Percentiles rank a stretch among this genome's conserved stretches.
These are phyloP conservation scores for Isoperla grammatica DNA, from an alignment of 2,888 invertebrate species.

Conservation along the genomic window DNA sequence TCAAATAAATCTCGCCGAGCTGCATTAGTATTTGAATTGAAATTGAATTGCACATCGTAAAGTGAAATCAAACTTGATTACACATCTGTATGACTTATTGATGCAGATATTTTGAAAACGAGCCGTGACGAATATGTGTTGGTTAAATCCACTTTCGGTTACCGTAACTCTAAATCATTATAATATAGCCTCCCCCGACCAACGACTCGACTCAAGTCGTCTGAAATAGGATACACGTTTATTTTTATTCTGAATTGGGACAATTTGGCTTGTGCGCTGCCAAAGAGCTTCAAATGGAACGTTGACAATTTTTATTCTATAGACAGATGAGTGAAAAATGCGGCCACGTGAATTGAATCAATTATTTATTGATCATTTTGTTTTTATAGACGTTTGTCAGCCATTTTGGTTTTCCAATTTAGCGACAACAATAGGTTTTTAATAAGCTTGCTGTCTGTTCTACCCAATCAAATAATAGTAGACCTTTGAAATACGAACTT, in stretches of 20 bases:
- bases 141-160: too few species aligned
- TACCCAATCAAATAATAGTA: constrained; percentile 9
- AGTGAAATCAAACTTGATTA: too few species aligned
- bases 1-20: too few species aligned
- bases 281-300: background rate
- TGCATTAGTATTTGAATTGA: too few species aligned
- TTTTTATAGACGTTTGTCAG: constrained; percentile 13
- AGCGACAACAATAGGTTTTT: constrained; percentile 15
- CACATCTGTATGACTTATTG: too few species aligned
- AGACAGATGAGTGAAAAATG: constrained; percentile 17
- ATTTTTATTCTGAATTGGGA: constrained; percentile 1
- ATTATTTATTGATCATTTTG: constrained; percentile 12
- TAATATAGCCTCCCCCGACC: too few species aligned
- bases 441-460: constrained; percentile 7
- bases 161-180: too few species aligned
- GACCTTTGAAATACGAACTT: constrained; percentile 1
- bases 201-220: too few species aligned
- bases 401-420: constrained; percentile 17
- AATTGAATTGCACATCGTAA: too few species aligned
- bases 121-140: too few species aligned
- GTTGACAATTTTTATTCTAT: constrained; percentile 1
- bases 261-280: background rate
- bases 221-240: too few species aligned
- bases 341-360: constrained; percentile 13
- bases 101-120: too few species aligned